phyloP scores from a whole-genome alignment of 2,113 vertebrate species.

The Prionailurus bengalensis region DNA sequence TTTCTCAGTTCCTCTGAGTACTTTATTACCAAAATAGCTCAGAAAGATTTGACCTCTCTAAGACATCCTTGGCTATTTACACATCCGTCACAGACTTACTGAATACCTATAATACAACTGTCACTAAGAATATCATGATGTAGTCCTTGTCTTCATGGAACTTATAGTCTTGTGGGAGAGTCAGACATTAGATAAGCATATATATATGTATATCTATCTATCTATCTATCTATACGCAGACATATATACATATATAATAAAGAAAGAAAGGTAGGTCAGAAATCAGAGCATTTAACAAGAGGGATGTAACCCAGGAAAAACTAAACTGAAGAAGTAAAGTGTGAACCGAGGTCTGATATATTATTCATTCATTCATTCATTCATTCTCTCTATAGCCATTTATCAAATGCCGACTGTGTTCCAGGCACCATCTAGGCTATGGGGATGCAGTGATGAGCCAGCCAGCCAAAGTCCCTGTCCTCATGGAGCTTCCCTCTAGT shows the following conservation, averaged over 20 bases:
- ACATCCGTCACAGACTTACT: neutral
- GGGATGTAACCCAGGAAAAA: neutral
- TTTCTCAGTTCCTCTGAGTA: neutral
- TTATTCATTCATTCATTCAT: neutral
- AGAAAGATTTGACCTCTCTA: neutral
- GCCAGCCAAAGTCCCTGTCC: neutral
- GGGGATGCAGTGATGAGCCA: neutral
- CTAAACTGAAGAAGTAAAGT: neutral
- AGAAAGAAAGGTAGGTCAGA: neutral
- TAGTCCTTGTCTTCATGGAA: neutral
- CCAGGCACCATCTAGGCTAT: neutral
- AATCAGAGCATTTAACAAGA: neutral
- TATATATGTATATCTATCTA: no score
- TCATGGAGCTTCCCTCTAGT: neutral
- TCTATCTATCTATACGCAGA: neutral
- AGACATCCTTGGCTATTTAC: neutral
- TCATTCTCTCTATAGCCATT: neutral
- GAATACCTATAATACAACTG: no score
- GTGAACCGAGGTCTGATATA: neutral
- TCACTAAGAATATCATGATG: neutral
- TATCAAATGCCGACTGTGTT: neutral
- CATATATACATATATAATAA: neutral
- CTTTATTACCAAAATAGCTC: conserved; percentile 39
- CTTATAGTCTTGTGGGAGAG: neutral
- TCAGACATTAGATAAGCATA: neutral